These are phyloP conservation scores for Oostethus manadensis DNA, from an alignment of 2,113 vertebrate genomes.

Conservation along the genomic window DNA sequence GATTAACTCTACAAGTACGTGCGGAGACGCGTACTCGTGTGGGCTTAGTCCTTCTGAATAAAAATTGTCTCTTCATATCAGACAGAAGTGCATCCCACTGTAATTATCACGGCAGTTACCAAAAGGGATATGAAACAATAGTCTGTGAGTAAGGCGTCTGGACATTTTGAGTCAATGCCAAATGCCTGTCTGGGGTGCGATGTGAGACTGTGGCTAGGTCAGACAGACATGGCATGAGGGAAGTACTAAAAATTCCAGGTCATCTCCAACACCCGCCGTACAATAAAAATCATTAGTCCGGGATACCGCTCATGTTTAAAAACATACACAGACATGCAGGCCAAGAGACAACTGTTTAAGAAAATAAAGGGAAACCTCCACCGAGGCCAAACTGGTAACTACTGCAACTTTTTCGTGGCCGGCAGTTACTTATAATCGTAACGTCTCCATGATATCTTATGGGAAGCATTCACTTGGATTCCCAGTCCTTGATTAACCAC, in stretches of 20 bases:
- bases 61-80: conserved; percentile 36
- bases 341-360: conserved; percentile 13
- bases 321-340: background rate
- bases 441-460: too few species aligned
- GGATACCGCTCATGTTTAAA: conserved; percentile 30
- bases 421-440: too few species aligned
- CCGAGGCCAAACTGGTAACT: too few species aligned
- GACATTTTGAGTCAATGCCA: conserved; percentile 65
- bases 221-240: conserved; percentile 55
- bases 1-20: conserved; percentile 41
- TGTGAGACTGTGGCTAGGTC: conserved; percentile 50
- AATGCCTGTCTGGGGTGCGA: conserved; percentile 66
- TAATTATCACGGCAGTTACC: conserved; percentile 58
- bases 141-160: conserved; percentile 72
- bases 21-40: conserved; percentile 44
- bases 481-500: too few species aligned
- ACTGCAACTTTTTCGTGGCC: too few species aligned
- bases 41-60: conserved; percentile 37
- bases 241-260: conserved; percentile 44
- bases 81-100: conserved; percentile 45
- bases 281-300: conserved; percentile 60
- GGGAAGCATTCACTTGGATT: too few species aligned
- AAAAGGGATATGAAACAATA: conserved; percentile 67
- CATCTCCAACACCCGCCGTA: conserved; percentile 44
- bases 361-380: too few species aligned